Conservation (phyloP, 2,888 invertebrate genomes). For the Diaphora mendica region DNA sequence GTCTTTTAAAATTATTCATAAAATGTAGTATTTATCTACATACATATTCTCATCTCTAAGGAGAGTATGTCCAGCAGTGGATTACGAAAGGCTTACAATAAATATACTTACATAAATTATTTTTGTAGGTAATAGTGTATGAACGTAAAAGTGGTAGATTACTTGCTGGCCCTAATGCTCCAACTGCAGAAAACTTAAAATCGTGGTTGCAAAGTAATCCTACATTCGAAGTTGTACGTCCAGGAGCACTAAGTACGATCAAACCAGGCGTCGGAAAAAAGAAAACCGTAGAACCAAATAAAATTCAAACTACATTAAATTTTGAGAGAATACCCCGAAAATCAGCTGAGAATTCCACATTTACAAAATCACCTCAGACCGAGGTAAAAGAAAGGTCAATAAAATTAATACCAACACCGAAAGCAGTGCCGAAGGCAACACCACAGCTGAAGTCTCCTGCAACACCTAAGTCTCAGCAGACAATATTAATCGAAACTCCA, state of each 20-base stretch:
- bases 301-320: slow-evolving; percentile 83
- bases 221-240: slow-evolving; percentile 93
- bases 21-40: neutral
- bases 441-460: slow-evolving; percentile 55
- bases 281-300: slow-evolving; percentile 66
- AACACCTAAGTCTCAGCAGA: slow-evolving; percentile 18
- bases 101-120: slow-evolving; percentile 12
- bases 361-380: slow-evolving; percentile 50
- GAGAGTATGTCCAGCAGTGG: neutral
- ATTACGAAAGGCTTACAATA: neutral
- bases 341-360: slow-evolving; percentile 56
- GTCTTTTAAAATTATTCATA: neutral
- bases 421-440: slow-evolving; percentile 60
- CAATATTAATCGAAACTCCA: slow-evolving; percentile 58
- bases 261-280: slow-evolving; percentile 72
- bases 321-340: slow-evolving; percentile 77
- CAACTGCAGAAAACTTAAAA: slow-evolving; percentile 92
- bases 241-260: slow-evolving; percentile 84
- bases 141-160: slow-evolving; percentile 92
- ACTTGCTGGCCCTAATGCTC: slow-evolving; percentile 92
- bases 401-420: slow-evolving; percentile 56
- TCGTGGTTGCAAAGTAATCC: slow-evolving; percentile 95
- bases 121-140: slow-evolving; percentile 91
- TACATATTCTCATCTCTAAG: neutral
- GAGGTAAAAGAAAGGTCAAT: slow-evolving; percentile 62